These are phyloP conservation scores for Watsonalla binaria DNA, from an alignment of 2,888 invertebrate species.

Conservation along the genomic window DNA sequence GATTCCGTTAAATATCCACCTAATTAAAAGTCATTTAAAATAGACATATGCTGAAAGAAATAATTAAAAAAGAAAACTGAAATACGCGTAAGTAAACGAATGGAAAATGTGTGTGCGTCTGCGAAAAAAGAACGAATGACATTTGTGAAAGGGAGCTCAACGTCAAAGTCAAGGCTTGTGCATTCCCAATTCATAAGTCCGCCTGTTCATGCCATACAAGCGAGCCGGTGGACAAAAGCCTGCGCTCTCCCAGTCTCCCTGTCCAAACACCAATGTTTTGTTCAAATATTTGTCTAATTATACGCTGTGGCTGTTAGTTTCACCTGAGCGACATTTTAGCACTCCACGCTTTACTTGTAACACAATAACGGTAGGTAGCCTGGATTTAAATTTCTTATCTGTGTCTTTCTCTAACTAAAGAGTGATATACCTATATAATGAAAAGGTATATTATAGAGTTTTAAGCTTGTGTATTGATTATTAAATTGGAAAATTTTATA, in stretches of 20 bases:
- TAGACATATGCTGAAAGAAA: too few relatives aligned
- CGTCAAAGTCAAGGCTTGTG: conserved; percentile 31
- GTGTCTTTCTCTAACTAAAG: too few relatives aligned
- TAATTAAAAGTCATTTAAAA: too few relatives aligned
- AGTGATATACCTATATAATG: too few relatives aligned
- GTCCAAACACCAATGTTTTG: conserved; percentile 53
- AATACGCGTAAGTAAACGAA: conserved; percentile 16
- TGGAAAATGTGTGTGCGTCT: conserved; percentile 23
- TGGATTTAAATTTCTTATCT: too few relatives aligned
- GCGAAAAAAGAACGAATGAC: conserved; percentile 27
- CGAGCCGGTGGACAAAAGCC: conserved; percentile 42
- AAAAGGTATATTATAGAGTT: too few relatives aligned
- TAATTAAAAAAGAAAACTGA: conserved; percentile 1
- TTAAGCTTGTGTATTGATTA: too few relatives aligned
- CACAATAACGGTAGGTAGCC: too few relatives aligned
- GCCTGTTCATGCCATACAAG: conserved; percentile 20
- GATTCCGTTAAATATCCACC: too few relatives aligned
- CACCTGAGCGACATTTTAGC: conserved; percentile 17
- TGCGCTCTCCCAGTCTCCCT: conserved; percentile 29
- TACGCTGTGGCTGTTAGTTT: conserved; percentile 34
- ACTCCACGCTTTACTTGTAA: conserved; percentile 1
- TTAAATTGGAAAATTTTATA: too few relatives aligned
- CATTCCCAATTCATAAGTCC: conserved; percentile 61
- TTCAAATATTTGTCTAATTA: conserved; percentile 63
- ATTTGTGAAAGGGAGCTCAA: conserved; percentile 17